These are phyloP conservation scores for Eulacestoma nigropectus DNA, from an alignment of 2,113 vertebrate genomes.

Conservation along the genomic window DNA sequence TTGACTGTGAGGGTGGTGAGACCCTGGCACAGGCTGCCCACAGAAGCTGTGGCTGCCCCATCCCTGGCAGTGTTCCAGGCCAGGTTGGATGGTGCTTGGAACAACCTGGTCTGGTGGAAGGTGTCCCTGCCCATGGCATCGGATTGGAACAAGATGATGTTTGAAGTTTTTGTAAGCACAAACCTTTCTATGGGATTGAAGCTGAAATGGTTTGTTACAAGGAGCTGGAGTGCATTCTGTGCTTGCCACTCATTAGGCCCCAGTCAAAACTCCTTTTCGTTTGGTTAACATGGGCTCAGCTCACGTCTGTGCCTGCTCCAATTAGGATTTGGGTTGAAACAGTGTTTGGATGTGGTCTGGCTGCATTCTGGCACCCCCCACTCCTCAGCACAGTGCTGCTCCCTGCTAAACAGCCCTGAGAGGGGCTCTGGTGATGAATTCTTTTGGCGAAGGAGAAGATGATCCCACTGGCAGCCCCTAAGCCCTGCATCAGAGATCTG, in stretches of 20 bases:
- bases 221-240: background rate
- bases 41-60: background rate
- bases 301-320: background rate
- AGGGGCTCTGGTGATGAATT: background rate
- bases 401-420: background rate
- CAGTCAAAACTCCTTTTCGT: background rate
- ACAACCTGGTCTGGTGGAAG: background rate
- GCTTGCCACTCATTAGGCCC: accelerated
- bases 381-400: accelerated
- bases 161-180: background rate
- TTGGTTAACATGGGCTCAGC: background rate
- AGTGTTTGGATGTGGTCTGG: background rate
- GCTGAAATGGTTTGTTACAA: background rate
- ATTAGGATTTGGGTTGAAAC: background rate
- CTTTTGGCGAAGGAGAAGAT: background rate
- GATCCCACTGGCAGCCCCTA: background rate
- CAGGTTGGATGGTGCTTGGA: background rate
- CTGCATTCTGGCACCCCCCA: background rate
- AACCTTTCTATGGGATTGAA: background rate
- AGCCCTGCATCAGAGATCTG: background rate
- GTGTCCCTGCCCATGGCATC: background rate
- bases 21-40: background rate
- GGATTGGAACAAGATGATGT: background rate
- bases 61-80: background rate
- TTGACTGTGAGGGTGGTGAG: background rate